These are phyloP conservation scores for Ditylenchus weischeri DNA, from an alignment of 2,888 invertebrate species.

Conservation along the genomic window DNA sequence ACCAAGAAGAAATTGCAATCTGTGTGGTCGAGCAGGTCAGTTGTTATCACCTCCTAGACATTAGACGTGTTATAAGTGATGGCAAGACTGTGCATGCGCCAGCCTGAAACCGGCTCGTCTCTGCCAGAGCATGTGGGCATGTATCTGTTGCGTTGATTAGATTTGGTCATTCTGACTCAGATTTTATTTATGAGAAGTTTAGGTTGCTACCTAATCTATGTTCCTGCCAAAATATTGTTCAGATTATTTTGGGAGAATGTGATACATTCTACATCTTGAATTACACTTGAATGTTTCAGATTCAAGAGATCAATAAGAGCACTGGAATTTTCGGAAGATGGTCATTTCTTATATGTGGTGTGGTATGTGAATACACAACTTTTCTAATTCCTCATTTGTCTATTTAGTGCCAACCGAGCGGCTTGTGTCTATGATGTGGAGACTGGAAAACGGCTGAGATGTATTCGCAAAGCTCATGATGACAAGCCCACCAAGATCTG, in stretches of 20 bases:
- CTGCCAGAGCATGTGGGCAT: not conserved
- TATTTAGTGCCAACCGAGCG: conserved; percentile 38
- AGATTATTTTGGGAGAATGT: too few species aligned
- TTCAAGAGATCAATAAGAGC: conserved; percentile 25
- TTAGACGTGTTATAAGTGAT: not conserved
- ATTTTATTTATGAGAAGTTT: too few species aligned
- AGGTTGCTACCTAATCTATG: too few species aligned
- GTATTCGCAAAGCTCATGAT: conserved; percentile 31
- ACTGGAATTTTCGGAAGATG: conserved; percentile 26
- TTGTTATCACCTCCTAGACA: not conserved
- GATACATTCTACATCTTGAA: not conserved
- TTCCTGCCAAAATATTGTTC: too few species aligned
- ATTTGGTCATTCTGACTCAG: too few species aligned
- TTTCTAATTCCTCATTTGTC: not conserved
- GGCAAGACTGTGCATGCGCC: too few species aligned
- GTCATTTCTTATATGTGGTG: conserved; percentile 18
- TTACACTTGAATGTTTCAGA: conserved; percentile 10
- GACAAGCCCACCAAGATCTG: conserved; percentile 35
- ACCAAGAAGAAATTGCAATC: conserved; percentile 1
- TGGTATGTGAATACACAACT: conserved; percentile 12
- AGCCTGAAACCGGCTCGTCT: too few species aligned
- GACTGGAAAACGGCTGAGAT: conserved; percentile 41
- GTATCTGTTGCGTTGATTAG: too few species aligned
- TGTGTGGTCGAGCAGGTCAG: not conserved
- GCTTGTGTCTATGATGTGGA: conserved; percentile 45